phyloP scores from a whole-genome alignment of 2,797 vertebrate species.

The Trachops cirrhosus region DNA sequence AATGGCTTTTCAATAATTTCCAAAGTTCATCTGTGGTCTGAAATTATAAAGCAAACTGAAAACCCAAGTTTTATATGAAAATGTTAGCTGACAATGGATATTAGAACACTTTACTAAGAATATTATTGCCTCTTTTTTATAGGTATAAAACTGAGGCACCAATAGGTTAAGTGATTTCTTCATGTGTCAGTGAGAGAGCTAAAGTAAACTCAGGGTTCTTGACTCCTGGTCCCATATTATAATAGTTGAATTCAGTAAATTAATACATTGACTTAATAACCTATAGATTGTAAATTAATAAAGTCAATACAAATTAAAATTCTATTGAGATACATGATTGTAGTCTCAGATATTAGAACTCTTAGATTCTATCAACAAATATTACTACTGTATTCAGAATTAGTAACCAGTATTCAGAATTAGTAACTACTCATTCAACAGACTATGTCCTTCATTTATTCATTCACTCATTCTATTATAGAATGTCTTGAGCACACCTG shows the following conservation, averaged over 20 bases:
- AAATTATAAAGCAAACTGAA: slow-evolving; percentile 56
- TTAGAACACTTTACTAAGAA: slow-evolving; percentile 12
- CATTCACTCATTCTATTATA: background rate
- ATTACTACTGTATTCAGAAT: slow-evolving; percentile 21
- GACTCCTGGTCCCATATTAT: background rate
- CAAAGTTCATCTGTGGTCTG: slow-evolving; percentile 65
- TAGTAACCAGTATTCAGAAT: background rate
- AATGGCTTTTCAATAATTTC: slow-evolving; percentile 71
- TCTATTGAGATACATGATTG: background rate
- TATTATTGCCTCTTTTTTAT: background rate
- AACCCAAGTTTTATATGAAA: slow-evolving; percentile 2
- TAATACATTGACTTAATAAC: background rate
- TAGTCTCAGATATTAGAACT: background rate
- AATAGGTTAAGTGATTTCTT: background rate
- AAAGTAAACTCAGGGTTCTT: background rate
- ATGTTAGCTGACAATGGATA: background rate
- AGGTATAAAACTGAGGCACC: background rate
- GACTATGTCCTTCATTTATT: background rate
- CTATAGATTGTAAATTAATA: slow-evolving; percentile 19
- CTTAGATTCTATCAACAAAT: slow-evolving; percentile 32
- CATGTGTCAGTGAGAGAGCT: background rate
- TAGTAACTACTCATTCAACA: background rate
- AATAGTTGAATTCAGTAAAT: slow-evolving; percentile 19
- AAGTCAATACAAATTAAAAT: slow-evolving; percentile 44
- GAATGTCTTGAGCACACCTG: background rate